Evolutionary conservation across 2,797 vertebrate genomes (phyloP).

Genomic region (Bovichtus variegatus): DNA sequence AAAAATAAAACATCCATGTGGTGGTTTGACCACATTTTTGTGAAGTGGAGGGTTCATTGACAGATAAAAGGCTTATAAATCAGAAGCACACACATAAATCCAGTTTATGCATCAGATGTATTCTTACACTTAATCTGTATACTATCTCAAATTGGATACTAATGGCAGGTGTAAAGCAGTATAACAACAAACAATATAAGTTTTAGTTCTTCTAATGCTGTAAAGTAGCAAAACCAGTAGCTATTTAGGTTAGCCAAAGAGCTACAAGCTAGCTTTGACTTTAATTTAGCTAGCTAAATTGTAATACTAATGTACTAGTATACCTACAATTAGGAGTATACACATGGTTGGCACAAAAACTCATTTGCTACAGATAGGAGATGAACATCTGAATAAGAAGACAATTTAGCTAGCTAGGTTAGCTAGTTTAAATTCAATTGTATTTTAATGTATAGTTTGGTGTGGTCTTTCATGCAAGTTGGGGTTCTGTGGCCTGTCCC

Average conservation of each 20-base stretch:
- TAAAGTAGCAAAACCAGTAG: neutral
- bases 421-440: neutral
- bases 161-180: neutral
- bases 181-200: too few relatives aligned
- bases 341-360: neutral
- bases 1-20: neutral
- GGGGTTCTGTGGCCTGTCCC: neutral
- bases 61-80: neutral
- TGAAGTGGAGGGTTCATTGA: neutral
- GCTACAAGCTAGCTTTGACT: neutral
- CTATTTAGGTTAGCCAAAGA: neutral
- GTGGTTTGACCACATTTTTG: neutral
- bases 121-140: neutral
- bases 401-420: neutral
- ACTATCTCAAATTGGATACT: neutral
- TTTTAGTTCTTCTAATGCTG: neutral
- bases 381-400: neutral
- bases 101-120: neutral
- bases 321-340: neutral
- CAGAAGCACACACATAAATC: neutral
- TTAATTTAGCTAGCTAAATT: neutral
- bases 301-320: neutral
- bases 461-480: neutral
- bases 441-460: neutral
- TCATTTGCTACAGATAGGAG: neutral